A percentile compares a stretch with the other conserved stretches of the same genome.
Evolutionary conservation across 2,797 vertebrate species (phyloP).

Genomic region (Geotrypetes seraphini): DNA sequence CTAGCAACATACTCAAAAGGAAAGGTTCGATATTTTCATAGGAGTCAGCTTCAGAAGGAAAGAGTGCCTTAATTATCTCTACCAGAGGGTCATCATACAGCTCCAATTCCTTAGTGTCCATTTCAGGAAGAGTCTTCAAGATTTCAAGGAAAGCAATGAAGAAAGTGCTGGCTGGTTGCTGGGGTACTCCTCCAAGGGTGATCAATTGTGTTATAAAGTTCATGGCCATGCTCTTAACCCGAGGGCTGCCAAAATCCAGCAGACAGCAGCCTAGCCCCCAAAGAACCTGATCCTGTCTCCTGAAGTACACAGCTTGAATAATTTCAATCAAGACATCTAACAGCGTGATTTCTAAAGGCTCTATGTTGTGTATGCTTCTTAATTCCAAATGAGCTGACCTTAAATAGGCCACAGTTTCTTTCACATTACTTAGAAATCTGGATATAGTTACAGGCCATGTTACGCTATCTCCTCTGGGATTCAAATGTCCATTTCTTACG

Average conservation of each 20-base stretch:
- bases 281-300: slow-evolving; percentile 54
- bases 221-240: slow-evolving; percentile 60
- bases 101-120: slow-evolving; percentile 35
- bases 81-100: slow-evolving; percentile 65
- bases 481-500: slow-evolving; percentile 31
- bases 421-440: slow-evolving; percentile 51
- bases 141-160: slow-evolving; percentile 70
- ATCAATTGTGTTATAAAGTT: slow-evolving; percentile 63
- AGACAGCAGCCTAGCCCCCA: slow-evolving; percentile 76
- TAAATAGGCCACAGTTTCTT: slow-evolving; percentile 53
- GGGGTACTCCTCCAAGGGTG: slow-evolving; percentile 70
- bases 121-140: slow-evolving; percentile 50
- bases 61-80: slow-evolving; percentile 59
- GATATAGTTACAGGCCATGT: slow-evolving; percentile 69
- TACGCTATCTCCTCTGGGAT: slow-evolving; percentile 9
- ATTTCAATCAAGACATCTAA: slow-evolving; percentile 60
- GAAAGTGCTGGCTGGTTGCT: slow-evolving; percentile 64
- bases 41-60: slow-evolving; percentile 50
- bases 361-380: slow-evolving; percentile 55
- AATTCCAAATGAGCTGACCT: slow-evolving; percentile 65
- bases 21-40: slow-evolving; percentile 64
- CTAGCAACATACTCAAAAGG: slow-evolving; percentile 75
- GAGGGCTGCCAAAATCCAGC: slow-evolving; percentile 58
- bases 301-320: slow-evolving; percentile 67
- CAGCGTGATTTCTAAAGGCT: slow-evolving; percentile 59